Base-by-base conservation (phyloP, 2,888 invertebrate species). In the Troides oblongomaculatus region DNA sequence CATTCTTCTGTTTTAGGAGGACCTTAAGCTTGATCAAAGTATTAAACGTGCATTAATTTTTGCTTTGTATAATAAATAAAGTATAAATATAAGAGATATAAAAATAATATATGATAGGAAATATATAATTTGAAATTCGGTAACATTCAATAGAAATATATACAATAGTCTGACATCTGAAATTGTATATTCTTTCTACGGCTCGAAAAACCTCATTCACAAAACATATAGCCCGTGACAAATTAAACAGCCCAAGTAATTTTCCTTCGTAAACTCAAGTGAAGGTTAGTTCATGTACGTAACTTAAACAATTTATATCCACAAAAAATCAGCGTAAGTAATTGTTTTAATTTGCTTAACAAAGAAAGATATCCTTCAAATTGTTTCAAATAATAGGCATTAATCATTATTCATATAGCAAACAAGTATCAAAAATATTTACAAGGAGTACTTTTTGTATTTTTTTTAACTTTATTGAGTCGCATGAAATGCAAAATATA, bases 221-320 rank as follows among this genome's bases (percentile, higher is more conserved):
- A 23, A 30, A 62, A 59, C 59, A 59, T 57, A 67, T 57, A 43
- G n/a, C 21, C 60, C 59, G 68, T 68, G 60, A 64, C 46, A 64
- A 68, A 68, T 68, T 59, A 39, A 64, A 57, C 59, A 68, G 64
- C 64, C 50, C 17, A 25, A 63, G 6, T 60, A 36, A 57, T 57
- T 57, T 57, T 57, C 21, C 57, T 53, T 53, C 53, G n/a, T 17
- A 39, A 39, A 10, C 39, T 50, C 12, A 50, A 50, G 50, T 50
- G 50, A 50, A 50, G 50, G 50, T 50, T 18, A 50, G 50, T 5
- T 50, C 50, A 50, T 17, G 18, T 18, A 50, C 50, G 50, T 18
- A 50, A 50, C 5, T 50, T 50, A 39, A 39, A 39, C 39, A 39
- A 14, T 50, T 50, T 50, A 17, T 50, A 17, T 50, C 18, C 50